Conservation (phyloP, 2,113 vertebrate genomes). For the Dascyllus trimaculatus region DNA sequence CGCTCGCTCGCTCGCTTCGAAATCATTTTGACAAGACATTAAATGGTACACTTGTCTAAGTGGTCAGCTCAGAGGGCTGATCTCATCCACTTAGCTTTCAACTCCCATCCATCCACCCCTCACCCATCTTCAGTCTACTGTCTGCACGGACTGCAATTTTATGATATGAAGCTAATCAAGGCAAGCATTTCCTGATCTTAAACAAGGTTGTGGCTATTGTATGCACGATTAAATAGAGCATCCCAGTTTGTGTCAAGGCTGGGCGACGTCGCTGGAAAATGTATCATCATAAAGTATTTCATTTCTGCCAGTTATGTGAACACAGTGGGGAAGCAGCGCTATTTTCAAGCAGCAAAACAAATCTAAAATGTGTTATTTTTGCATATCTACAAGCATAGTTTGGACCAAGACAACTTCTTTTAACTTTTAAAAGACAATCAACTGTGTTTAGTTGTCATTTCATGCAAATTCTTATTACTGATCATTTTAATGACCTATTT, state of each 20-base stretch:
- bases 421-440: neutral
- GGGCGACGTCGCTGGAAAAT: too few species aligned
- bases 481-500: too few species aligned
- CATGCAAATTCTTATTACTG: neutral
- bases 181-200: neutral
- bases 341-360: neutral
- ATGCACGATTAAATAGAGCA: neutral
- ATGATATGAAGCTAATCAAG: neutral
- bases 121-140: neutral
- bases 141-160: neutral
- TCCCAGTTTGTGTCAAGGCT: neutral
- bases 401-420: neutral
- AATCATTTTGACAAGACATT: slow-evolving; percentile 31
- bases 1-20: neutral
- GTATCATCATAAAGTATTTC: too few species aligned
- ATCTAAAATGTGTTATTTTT: neutral
- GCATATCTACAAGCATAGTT: neutral
- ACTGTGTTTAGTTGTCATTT: neutral
- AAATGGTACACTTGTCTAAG: slow-evolving; percentile 36
- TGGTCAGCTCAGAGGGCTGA: slow-evolving; percentile 31
- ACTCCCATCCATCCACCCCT: neutral
- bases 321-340: neutral
- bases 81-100: slow-evolving; percentile 39
- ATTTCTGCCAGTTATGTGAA: neutral
- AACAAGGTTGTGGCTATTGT: neutral